A percentile compares a stretch with the other conserved stretches of the same genome.
phyloP scores from a whole-genome alignment of 1,140 invertebrate genomes.

The Geopemphigus sp. region DNA sequence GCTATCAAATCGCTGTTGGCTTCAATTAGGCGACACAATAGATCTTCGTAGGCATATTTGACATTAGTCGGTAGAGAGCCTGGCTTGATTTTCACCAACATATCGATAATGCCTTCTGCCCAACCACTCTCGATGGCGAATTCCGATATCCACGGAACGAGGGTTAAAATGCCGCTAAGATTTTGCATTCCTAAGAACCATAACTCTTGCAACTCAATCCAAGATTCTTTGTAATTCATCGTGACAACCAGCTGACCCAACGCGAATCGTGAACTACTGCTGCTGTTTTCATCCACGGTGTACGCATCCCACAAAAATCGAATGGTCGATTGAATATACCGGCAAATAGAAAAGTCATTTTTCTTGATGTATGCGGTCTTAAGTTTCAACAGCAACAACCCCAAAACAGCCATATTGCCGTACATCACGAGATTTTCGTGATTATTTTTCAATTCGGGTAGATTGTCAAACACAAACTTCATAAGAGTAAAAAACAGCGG shows the following conservation, averaged over 20 bases:
- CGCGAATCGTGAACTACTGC: conserved; percentile 59
- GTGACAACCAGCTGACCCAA: conserved; percentile 67
- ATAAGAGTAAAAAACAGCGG: conserved; percentile 73
- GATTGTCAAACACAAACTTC: conserved; percentile 81
- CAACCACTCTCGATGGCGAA: conserved; percentile 90
- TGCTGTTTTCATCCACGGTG: conserved; percentile 77
- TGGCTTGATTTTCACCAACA: conserved; percentile 75
- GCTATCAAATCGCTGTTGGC: conserved; percentile 71
- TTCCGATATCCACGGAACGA: conserved; percentile 84
- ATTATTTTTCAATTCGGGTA: conserved; percentile 80
- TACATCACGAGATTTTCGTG: conserved; percentile 79
- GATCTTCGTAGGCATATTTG: conserved; percentile 85
- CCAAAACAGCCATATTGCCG: conserved; percentile 79
- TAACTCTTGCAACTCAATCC: conserved; percentile 84
- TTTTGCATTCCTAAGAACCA: conserved; percentile 95
- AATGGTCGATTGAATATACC: conserved; percentile 83
- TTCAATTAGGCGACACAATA: conserved; percentile 78
- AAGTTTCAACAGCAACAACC: conserved; percentile 79
- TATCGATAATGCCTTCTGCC: conserved; percentile 80
- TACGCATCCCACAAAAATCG: conserved; percentile 90
- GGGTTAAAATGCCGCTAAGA: conserved; percentile 73
- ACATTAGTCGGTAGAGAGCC: conserved; percentile 77
- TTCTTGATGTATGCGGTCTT: conserved; percentile 77
- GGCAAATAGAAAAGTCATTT: conserved; percentile 81
- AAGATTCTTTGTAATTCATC: conserved; percentile 79